Conservation (phyloP, 2,888 invertebrate species). For the Tinea pellionella region DNA sequence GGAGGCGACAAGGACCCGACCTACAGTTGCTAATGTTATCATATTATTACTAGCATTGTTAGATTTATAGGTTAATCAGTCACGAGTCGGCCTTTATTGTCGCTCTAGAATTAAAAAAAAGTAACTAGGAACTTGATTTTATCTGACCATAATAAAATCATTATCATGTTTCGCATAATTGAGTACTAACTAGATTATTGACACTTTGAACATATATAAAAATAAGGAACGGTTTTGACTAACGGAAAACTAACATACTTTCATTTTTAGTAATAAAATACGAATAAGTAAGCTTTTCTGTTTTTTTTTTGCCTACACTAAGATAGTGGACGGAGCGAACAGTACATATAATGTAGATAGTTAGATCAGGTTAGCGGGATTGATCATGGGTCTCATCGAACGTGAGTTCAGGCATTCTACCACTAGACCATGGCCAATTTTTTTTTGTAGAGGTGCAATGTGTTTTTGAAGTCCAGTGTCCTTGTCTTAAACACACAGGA, state of each 20-base stretch:
- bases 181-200: neutral
- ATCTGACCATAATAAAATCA: neutral
- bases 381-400: no score
- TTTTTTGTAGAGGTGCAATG: no score
- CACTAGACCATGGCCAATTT: no score
- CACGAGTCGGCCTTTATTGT: conserved; percentile 30
- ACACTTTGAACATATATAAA: neutral
- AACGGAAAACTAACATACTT: neutral
- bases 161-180: neutral
- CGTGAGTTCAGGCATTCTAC: no score
- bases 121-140: neutral
- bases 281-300: no score
- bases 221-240: neutral
- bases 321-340: no score
- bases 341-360: no score
- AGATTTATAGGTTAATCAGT: conserved; percentile 45
- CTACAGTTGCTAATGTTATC: conserved; percentile 36
- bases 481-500: no score
- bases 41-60: conserved; percentile 41
- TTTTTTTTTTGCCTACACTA: no score
- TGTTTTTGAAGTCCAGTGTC: no score
- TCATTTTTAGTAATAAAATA: neutral
- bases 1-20: conserved; percentile 48
- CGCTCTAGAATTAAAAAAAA: conserved; percentile 1
- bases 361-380: no score